These are phyloP conservation scores for Pandemis heparana DNA, from an alignment of 2,888 invertebrate species.

Conservation along the genomic window DNA sequence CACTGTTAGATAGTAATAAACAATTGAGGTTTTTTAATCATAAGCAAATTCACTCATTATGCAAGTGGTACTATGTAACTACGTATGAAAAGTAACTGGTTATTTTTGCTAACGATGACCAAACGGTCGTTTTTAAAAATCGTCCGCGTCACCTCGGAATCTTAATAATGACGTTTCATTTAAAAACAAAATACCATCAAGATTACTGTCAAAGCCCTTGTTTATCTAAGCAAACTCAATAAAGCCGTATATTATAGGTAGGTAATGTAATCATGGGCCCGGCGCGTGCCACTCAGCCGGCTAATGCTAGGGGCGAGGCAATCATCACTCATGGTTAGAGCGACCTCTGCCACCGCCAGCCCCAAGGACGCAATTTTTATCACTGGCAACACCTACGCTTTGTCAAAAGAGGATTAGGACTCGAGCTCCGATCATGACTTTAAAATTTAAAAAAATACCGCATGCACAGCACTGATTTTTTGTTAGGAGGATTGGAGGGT, in stretches of 20 bases:
- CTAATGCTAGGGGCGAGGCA: slow-evolving; percentile 75
- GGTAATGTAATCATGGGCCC: slow-evolving; percentile 65
- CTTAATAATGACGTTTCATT: neutral
- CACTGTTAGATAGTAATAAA: too few species aligned
- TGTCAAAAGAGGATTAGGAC: slow-evolving; percentile 22
- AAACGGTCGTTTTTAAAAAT: neutral
- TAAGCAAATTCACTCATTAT: too few species aligned
- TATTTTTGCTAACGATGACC: neutral
- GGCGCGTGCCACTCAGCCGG: slow-evolving; percentile 66
- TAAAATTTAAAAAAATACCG: neutral
- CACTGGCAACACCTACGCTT: slow-evolving; percentile 51
- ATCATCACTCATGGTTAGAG: slow-evolving; percentile 82
- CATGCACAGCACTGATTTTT: neutral
- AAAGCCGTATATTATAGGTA: slow-evolving; percentile 49
- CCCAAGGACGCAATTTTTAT: slow-evolving; percentile 80
- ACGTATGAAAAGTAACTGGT: too few species aligned
- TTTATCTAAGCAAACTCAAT: slow-evolving; percentile 19
- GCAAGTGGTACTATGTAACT: too few species aligned
- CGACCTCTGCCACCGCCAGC: slow-evolving; percentile 59
- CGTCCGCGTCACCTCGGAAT: neutral
- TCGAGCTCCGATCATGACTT: neutral
- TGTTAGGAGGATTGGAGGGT: too few species aligned
- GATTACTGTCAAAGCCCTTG: slow-evolving; percentile 10
- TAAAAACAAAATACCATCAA: slow-evolving; percentile 3
- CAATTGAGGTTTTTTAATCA: too few species aligned